These are phyloP conservation scores for Eupsittula cactorum DNA, from an alignment of 2,113 vertebrate species.

Conservation along the genomic window DNA sequence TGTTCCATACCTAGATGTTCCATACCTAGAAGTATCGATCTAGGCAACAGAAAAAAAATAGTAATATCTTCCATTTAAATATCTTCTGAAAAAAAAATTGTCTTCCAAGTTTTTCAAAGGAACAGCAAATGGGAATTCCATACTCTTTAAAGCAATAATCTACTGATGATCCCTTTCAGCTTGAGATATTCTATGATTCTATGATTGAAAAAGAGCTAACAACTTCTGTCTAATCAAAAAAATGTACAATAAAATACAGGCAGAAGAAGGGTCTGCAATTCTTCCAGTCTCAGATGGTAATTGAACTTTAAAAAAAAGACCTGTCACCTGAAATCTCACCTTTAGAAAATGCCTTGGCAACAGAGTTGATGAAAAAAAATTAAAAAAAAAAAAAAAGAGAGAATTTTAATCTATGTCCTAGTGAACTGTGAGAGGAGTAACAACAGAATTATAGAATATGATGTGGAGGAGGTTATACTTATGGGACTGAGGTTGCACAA, in stretches of 20 bases:
- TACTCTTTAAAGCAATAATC: not conserved
- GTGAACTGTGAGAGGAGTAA: not conserved
- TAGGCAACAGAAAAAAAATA: not conserved
- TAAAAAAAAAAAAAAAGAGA: not conserved
- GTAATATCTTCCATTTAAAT: not conserved
- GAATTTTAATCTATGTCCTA: not conserved
- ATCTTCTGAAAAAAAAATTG: not conserved
- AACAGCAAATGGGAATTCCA: not conserved
- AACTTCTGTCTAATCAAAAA: not conserved
- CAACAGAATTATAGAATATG: not conserved
- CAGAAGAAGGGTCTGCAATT: not conserved
- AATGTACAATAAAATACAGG: not conserved
- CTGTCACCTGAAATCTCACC: not conserved
- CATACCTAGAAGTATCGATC: not conserved
- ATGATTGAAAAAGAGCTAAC: not conserved
- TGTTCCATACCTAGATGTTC: not conserved
- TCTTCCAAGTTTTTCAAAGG: not conserved
- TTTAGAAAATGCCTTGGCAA: not conserved
- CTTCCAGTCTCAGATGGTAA: not conserved
- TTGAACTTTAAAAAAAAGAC: not conserved
- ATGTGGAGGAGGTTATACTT: rapidly evolving
- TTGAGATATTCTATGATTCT: not conserved
- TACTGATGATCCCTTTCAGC: not conserved
- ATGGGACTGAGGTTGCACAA: not conserved
- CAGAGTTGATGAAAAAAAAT: not conserved